phyloP scores from a whole-genome alignment of 2,113 vertebrate species.

The Syngnathoides biaculeatus region DNA sequence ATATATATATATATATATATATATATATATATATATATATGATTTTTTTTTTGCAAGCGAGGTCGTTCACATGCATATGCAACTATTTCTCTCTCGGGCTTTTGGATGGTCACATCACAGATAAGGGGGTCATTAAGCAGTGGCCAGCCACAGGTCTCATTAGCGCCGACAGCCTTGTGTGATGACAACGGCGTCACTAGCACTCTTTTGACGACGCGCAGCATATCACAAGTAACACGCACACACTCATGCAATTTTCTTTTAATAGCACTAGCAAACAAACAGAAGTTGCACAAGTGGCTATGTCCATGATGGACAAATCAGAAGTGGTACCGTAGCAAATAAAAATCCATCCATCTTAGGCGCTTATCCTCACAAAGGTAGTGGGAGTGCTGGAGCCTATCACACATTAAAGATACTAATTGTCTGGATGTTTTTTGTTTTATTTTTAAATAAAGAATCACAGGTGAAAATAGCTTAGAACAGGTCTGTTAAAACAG shows the following conservation, averaged over 20 bases:
- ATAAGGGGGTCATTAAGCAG: slow-evolving; percentile 57
- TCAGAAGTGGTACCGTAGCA: no score
- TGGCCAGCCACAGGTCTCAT: slow-evolving; percentile 46
- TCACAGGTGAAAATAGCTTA: no score
- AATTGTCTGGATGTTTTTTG: no score
- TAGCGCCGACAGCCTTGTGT: slow-evolving; percentile 52
- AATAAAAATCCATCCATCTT: no score
- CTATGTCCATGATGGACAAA: no score
- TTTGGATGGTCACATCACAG: slow-evolving; percentile 41
- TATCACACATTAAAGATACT: no score
- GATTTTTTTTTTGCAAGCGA: slow-evolving; percentile 2
- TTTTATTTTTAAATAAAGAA: no score
- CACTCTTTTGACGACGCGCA: slow-evolving; percentile 48
- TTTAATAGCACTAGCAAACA: no score
- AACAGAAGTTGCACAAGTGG: no score
- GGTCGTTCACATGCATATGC: slow-evolving; percentile 43
- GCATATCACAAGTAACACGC: slow-evolving; percentile 49
- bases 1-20: slow-evolving; percentile 12
- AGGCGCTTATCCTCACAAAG: no score
- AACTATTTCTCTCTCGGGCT: slow-evolving; percentile 21
- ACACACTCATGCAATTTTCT: slow-evolving; percentile 18
- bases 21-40: not conserved
- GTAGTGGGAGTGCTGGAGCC: no score
- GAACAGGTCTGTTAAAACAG: no score
- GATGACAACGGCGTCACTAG: slow-evolving; percentile 58